Evolutionary conservation across 2,113 vertebrate genomes (phyloP).

Genomic region (Pungitius pungitius): DNA sequence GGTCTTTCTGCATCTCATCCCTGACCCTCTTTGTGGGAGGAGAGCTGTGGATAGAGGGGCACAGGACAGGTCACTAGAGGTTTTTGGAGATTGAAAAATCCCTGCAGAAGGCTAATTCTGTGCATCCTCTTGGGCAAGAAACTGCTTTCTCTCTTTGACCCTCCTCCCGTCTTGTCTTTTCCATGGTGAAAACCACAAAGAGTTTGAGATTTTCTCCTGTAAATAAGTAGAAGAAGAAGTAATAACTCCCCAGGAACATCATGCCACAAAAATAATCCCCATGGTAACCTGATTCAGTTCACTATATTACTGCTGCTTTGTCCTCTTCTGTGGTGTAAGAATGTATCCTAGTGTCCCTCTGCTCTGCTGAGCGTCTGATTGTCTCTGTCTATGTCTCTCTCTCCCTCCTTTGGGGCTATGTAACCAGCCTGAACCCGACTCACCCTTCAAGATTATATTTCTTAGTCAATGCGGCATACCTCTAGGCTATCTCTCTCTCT

Average conservation of each 20-base stretch:
- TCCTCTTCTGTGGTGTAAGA: not conserved
- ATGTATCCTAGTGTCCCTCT: not conserved
- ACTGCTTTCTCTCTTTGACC: not conserved
- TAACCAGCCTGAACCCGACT: constrained; percentile 52
- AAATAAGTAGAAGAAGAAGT: not conserved
- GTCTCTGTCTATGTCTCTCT: not conserved
- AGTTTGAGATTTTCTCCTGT: not conserved
- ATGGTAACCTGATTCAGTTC: not conserved
- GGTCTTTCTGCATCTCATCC: constrained; percentile 46
- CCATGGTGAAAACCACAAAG: not conserved
- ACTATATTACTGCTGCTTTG: not conserved
- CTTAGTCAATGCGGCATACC: constrained; percentile 35
- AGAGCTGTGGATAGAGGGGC: constrained; percentile 33
- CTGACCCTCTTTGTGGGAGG: constrained; percentile 16
- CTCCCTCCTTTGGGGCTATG: constrained; percentile 11
- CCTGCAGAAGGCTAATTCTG: constrained; percentile 30
- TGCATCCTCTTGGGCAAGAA: constrained; percentile 28
- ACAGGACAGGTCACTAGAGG: constrained; percentile 29
- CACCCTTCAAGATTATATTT: not conserved
- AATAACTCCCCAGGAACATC: not conserved
- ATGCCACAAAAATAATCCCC: not conserved
- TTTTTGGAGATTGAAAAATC: constrained; percentile 24
- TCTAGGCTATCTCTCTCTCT: not conserved
- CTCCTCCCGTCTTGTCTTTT: not conserved
- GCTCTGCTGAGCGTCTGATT: not conserved